Evolutionary conservation across 2,888 invertebrate genomes (phyloP).

Genomic region (Eupithecia centaureata): DNA sequence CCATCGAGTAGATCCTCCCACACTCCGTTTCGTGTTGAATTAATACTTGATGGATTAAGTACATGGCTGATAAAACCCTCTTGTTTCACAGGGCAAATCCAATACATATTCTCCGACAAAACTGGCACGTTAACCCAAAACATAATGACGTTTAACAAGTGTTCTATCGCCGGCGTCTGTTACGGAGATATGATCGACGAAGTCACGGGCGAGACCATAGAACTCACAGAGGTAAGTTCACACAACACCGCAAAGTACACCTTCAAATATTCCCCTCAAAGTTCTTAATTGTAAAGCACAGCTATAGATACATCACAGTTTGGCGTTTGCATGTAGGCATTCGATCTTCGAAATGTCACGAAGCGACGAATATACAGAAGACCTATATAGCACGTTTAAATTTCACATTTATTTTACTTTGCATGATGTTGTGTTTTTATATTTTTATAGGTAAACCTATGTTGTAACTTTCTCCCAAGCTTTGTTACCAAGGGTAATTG

Average conservation of each 20-base stretch:
- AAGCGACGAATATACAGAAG: slow-evolving; percentile 42
- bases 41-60: neutral
- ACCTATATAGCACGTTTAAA: slow-evolving; percentile 52
- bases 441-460: slow-evolving; percentile 17
- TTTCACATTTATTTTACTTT: slow-evolving; percentile 52
- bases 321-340: slow-evolving; percentile 64
- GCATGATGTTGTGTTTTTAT: slow-evolving; percentile 62
- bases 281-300: slow-evolving; percentile 41
- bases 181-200: slow-evolving; percentile 97
- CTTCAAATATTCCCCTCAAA: slow-evolving; percentile 20
- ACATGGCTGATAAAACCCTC: neutral
- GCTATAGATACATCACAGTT: slow-evolving; percentile 45
- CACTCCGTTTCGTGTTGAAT: neutral
- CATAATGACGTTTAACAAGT: slow-evolving; percentile 99
- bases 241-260: slow-evolving; percentile 19
- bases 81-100: slow-evolving; percentile 91
- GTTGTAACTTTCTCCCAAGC: slow-evolving; percentile 55
- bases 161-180: slow-evolving; percentile 95
- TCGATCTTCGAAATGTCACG: slow-evolving; percentile 42
- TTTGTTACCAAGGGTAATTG: slow-evolving; percentile 56
- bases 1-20: neutral
- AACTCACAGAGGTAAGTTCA: slow-evolving; percentile 90
- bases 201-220: slow-evolving; percentile 93
- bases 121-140: slow-evolving; percentile 99
- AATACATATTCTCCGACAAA: slow-evolving; percentile 99